Evolutionary conservation across 2,113 vertebrate genomes (phyloP).

Genomic region (Labeo catla): DNA sequence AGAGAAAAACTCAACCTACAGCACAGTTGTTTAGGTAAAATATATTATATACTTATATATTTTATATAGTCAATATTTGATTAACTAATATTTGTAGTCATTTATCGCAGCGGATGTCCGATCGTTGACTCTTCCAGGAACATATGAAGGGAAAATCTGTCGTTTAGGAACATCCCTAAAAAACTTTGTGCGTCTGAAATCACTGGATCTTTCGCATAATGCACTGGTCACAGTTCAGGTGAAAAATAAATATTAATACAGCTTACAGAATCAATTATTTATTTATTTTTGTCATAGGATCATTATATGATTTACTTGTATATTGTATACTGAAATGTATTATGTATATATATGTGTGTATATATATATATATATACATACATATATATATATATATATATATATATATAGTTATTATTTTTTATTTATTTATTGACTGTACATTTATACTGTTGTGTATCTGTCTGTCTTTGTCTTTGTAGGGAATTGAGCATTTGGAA

Average conservation of each 20-base stretch:
- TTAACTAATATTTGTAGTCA: not conserved
- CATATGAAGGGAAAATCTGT: conserved; percentile 79
- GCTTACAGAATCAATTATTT: not conserved
- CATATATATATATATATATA: too few species aligned
- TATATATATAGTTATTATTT: too few species aligned
- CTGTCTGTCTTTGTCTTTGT: not conserved
- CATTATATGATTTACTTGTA: too few species aligned
- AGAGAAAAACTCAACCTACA: conserved; percentile 71
- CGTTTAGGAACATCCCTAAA: conserved; percentile 76
- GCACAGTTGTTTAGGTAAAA: conserved; percentile 76
- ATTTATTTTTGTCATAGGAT: not conserved
- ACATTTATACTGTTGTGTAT: not conserved
- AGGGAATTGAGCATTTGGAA: conserved; percentile 80
- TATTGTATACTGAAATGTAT: too few species aligned
- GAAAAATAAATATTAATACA: not conserved
- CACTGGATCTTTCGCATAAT: conserved; percentile 80
- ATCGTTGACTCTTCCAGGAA: conserved; percentile 80
- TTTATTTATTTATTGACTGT: too few species aligned
- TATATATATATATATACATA: too few species aligned
- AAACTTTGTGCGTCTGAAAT: conserved; percentile 77
- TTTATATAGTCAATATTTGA: not conserved
- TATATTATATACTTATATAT: not conserved
- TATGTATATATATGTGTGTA: too few species aligned
- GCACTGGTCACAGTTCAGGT: conserved; percentile 78
- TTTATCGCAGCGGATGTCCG: conserved; percentile 73